Conservation (phyloP, 2,113 vertebrate genomes). For the Epinephelus moara region DNA sequence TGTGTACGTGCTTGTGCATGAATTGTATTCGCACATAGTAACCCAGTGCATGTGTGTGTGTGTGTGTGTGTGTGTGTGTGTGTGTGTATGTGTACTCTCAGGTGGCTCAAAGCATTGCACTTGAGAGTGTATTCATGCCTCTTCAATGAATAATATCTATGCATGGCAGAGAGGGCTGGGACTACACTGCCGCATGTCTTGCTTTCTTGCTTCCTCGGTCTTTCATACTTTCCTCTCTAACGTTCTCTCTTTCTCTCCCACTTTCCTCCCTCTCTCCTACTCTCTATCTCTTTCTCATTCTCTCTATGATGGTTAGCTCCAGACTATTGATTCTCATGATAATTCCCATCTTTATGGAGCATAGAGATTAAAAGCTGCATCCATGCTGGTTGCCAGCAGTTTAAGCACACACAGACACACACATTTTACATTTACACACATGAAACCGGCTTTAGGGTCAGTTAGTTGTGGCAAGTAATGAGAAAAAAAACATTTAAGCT, state of each 20-base stretch:
- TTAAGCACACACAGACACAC: slow-evolving; percentile 28
- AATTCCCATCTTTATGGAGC: slow-evolving; percentile 46
- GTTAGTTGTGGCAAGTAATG: slow-evolving; percentile 20
- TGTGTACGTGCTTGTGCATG: slow-evolving; percentile 8
- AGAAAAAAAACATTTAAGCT: slow-evolving; percentile 8
- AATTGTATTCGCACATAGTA: slow-evolving; percentile 24
- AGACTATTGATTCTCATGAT: slow-evolving; percentile 36
- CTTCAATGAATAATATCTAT: slow-evolving; percentile 71
- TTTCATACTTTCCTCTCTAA: slow-evolving; percentile 20
- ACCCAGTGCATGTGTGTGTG: not conserved
- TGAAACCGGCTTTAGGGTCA: slow-evolving; percentile 42
- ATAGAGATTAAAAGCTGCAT: slow-evolving; percentile 50
- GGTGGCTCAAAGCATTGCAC: slow-evolving; percentile 63
- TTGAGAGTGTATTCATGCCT: slow-evolving; percentile 65
- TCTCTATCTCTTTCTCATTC: not conserved
- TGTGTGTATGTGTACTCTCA: slow-evolving; percentile 59
- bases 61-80: slow-evolving; percentile 23
- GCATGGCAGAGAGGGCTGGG: slow-evolving; percentile 60
- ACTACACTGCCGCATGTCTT: slow-evolving; percentile 23
- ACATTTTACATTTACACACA: slow-evolving; percentile 7
- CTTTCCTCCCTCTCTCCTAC: slow-evolving; percentile 7
- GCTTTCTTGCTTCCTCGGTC: slow-evolving; percentile 27
- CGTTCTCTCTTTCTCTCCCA: slow-evolving; percentile 22
- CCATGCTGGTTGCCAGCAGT: slow-evolving; percentile 26
- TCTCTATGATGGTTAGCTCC: slow-evolving; percentile 22